Evolutionary conservation across 2,888 invertebrate species (phyloP).

Genomic region (Habrosyne pyritoides): DNA sequence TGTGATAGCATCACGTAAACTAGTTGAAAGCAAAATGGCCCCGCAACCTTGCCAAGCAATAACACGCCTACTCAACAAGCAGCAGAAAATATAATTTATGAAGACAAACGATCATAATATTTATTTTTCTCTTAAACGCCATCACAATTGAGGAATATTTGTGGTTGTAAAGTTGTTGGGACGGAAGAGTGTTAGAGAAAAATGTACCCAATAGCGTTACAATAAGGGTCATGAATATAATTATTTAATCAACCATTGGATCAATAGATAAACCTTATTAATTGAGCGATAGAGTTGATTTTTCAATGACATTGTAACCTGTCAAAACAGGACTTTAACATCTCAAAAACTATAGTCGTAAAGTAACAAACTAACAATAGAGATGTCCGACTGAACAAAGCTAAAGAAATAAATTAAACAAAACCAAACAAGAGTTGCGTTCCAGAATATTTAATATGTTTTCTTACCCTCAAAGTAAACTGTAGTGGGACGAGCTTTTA

Average conservation of each 20-base stretch:
- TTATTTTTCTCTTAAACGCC: not conserved
- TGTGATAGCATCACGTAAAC: conserved; percentile 21
- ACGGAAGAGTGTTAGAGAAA: too few species aligned
- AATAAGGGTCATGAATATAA: too few species aligned
- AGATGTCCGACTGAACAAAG: not conserved
- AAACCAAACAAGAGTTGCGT: not conserved
- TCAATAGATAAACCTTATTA: too few species aligned
- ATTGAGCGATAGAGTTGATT: too few species aligned
- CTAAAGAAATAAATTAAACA: not conserved
- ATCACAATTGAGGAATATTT: too few species aligned
- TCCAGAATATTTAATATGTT: not conserved
- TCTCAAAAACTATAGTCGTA: too few species aligned
- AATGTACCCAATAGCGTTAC: too few species aligned
- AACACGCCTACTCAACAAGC: not conserved
- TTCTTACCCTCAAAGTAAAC: not conserved
- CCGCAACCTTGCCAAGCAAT: conserved; percentile 9
- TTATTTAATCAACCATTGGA: too few species aligned
- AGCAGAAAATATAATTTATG: not conserved
- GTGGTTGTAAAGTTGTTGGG: too few species aligned
- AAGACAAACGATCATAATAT: conserved; percentile 2
- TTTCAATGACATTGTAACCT: too few species aligned
- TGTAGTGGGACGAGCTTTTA: not conserved
- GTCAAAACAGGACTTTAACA: too few species aligned
- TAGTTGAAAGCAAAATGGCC: conserved; percentile 24
- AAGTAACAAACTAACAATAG: not conserved